Base-by-base conservation (phyloP, 2,113 vertebrate genomes). In the Apeltes quadracus region DNA sequence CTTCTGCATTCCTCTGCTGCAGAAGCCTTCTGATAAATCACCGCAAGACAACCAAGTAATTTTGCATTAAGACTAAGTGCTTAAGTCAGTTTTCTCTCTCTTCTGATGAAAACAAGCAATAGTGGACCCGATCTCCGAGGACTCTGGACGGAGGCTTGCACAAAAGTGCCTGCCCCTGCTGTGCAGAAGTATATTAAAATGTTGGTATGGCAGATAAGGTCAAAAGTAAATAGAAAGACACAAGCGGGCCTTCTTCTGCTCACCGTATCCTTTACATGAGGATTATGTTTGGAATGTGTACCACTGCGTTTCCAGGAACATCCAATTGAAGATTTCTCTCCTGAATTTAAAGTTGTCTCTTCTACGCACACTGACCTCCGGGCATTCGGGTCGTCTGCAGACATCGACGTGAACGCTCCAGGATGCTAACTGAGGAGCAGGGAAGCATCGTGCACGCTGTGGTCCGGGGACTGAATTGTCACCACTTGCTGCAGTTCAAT, bases 371-470 rank as follows among this genome's bases (percentile, higher is more conserved):
- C 29, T 54, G 38, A 20, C 11, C 51, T 57, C 41, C 46, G 68
- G 81, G 74, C 82, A 68, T 81, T 67, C 61, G 76, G 85, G 83
- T 87, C 81, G 72, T 23, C 57, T 83, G 81, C 79, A 72, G 72
- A n/a, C n/a, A n/a, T n/a, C n/a, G n/a, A n/a, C n/a, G n/a, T n/a
- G n/a, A n/a, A n/a, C n/a, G n/a, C 56, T 63, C 32, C 39, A 64
- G 43, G 53, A 75, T 23, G 29, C n/a, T 66, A 51, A 64, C 32
- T 38, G 29, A 43, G 72, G 25, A 25, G 22, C 11, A 51, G 63
- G 16, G 27, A 22, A 38, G 9, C 39, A 14, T 44, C 20, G 2
- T 13, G 39, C 13, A 25, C 25, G 13, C 44, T 6, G n/a, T n/a
- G 59, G 10, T 32, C 29, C 46, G n/a, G 46, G n/a, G n/a, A 11